These are phyloP conservation scores for Cyclargus thomasi DNA, from an alignment of 1,140 invertebrate genomes.

Conservation along the genomic window DNA sequence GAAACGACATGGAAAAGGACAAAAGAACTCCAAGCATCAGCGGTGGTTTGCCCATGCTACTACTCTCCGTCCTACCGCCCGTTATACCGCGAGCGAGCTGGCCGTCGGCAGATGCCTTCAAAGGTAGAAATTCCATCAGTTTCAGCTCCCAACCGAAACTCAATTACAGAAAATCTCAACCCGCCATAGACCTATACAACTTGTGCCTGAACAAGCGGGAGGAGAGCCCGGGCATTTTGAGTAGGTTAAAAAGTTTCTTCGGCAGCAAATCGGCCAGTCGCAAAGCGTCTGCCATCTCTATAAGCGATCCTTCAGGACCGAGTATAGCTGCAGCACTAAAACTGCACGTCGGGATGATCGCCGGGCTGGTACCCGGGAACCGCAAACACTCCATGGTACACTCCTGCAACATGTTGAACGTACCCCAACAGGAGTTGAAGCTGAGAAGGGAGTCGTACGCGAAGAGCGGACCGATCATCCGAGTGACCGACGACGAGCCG, in stretches of 20 bases:
- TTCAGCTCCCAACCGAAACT: constrained; percentile 83
- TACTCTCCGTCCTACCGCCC: constrained; percentile 82
- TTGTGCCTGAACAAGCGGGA: constrained; percentile 76
- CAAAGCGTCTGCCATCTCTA: constrained; percentile 80
- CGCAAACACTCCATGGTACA: constrained; percentile 75
- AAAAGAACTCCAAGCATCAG: constrained; percentile 80
- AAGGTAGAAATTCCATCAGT: constrained; percentile 75
- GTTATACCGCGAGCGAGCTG: constrained; percentile 84
- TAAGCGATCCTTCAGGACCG: constrained; percentile 75
- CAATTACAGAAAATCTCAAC: constrained; percentile 73
- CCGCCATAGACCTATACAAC: constrained; percentile 76
- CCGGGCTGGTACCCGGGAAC: constrained; percentile 80
- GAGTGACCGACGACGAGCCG: constrained; percentile 66
- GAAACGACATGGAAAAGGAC: constrained; percentile 43
- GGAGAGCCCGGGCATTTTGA: constrained; percentile 74
- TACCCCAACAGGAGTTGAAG: constrained; percentile 57
- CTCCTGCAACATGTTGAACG: constrained; percentile 78
- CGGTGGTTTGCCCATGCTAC: constrained; percentile 80
- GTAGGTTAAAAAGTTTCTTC: constrained; percentile 76
- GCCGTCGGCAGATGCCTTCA: constrained; percentile 80
- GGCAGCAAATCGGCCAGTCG: constrained; percentile 77
- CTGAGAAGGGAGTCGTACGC: constrained; percentile 74
- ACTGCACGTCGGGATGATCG: constrained; percentile 83
- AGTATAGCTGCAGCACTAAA: constrained; percentile 81
- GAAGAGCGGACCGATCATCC: constrained; percentile 74